Evolutionary conservation across 2,797 vertebrate species (phyloP), one percentile per base, ranked within the genome.

Genomic region (Lacerta bilineata): DNA sequence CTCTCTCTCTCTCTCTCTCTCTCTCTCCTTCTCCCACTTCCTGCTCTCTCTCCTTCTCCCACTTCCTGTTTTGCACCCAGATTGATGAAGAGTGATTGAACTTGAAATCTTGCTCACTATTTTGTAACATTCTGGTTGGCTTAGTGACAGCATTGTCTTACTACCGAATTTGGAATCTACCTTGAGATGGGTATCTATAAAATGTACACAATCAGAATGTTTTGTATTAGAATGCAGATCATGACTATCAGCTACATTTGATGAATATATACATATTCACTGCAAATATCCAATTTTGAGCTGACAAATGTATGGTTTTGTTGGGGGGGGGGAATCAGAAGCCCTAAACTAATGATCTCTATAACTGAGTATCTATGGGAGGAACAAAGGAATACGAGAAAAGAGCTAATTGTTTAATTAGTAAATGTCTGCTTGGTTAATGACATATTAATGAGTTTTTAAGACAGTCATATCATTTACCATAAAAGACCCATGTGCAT

Each of bases 401-500:
- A 97, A 96, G 96, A 96, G 96, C 97, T 97, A 97, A 97, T 97
- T 97, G 97, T 97, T 97, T 97, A 97, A 97, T 97, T 97, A 97
- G 97, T 97, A 97, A 97, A 97, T 97, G 97, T 97, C 97, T 97
- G 96, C 97, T 97, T 97, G 97, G 97, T 97, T 97, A 97, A 97
- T 97, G 97, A 97, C 96, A 97, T 97, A 97, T 97, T 97, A 97
- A 97, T 97, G 97, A 97, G 97, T 97, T 97, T 97, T 97, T 97
- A 96, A 97, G 97, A 96, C 95, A 96, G 96, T 97, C 97, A 97
- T 97, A 97, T 97, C 96, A 97, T 97, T 97, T 97, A 97, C 97
- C 95, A 97, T 97, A 95, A 97, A 97, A 97, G 96, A 97, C 95
- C 96, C 97, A 94, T 95, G 96, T 96, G 97, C 91, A 90, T 97